Conservation (phyloP, 2,888 invertebrate species). For the Drosophila koepferae region DNA sequence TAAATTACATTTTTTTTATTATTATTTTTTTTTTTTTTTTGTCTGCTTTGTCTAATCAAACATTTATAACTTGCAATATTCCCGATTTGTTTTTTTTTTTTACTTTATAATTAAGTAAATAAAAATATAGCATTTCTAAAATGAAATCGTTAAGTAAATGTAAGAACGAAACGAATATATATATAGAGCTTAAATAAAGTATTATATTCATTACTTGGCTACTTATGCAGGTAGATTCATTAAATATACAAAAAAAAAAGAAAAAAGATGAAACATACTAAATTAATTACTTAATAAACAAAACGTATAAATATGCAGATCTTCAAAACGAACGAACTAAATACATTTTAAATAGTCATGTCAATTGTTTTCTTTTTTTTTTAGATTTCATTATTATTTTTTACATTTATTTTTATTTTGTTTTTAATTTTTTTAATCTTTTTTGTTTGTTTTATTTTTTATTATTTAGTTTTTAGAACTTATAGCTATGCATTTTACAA, state of each 20-base stretch:
- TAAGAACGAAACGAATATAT: constrained; percentile 36
- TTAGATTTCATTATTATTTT: constrained; percentile 43
- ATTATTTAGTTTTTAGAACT: constrained; percentile 18
- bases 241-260: constrained; percentile 34
- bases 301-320: constrained; percentile 57
- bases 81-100: constrained; percentile 71
- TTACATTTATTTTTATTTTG: constrained; percentile 47
- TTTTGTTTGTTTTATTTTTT: not conserved
- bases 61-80: constrained; percentile 73
- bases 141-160: constrained; percentile 67
- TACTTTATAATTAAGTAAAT: constrained; percentile 55
- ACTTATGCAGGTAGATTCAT: constrained; percentile 54
- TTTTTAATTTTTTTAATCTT: constrained; percentile 37
- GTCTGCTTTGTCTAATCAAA: constrained; percentile 52
- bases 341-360: constrained; percentile 42
- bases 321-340: constrained; percentile 56
- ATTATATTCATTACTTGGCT: constrained; percentile 71
- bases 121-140: constrained; percentile 66
- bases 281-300: constrained; percentile 48
- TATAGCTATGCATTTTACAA: constrained; percentile 39
- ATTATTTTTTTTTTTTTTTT: constrained; percentile 36
- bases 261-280: constrained; percentile 26
- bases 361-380: constrained; percentile 19
- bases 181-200: constrained; percentile 48
- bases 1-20: not conserved